phyloP scores from a whole-genome alignment of 2,888 invertebrate species.

The Eupithecia insigniata region DNA sequence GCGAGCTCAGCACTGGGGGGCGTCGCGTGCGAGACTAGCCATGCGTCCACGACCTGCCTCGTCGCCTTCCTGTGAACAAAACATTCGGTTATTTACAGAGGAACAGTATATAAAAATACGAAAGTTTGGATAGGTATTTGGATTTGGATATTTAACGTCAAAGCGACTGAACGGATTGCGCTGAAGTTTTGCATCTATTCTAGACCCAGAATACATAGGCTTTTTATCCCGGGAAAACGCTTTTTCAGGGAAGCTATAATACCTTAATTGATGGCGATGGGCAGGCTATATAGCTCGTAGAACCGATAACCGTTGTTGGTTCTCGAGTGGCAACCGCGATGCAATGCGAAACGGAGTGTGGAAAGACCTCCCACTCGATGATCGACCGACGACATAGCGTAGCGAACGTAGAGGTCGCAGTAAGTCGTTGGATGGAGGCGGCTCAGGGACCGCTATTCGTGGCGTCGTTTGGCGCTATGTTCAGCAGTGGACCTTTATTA shows the following conservation, averaged over 20 bases:
- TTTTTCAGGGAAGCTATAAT: not conserved
- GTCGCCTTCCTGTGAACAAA: conserved; percentile 90
- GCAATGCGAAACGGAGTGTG: no score
- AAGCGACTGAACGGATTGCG: not conserved
- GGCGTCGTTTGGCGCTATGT: no score
- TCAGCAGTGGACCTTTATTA: no score
- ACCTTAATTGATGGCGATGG: not conserved
- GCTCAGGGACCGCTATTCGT: no score
- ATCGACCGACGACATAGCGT: no score
- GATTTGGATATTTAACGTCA: not conserved
- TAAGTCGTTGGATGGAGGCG: no score
- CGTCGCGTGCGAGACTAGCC: conserved; percentile 95
- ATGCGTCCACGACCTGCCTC: conserved; percentile 95
- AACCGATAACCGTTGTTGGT: no score
- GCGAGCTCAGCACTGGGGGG: conserved; percentile 86
- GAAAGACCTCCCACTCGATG: no score
- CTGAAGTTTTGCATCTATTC: not conserved
- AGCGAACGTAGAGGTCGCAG: no score
- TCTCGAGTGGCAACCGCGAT: no score
- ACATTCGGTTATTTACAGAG: not conserved
- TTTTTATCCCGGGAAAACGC: not conserved
- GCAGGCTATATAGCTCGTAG: no score
- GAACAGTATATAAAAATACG: not conserved
- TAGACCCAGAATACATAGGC: not conserved
- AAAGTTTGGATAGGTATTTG: not conserved